Evolutionary conservation across 1,140 invertebrate species (phyloP), one percentile per base, ranked within the genome.

Genomic region (Proales similis): DNA sequence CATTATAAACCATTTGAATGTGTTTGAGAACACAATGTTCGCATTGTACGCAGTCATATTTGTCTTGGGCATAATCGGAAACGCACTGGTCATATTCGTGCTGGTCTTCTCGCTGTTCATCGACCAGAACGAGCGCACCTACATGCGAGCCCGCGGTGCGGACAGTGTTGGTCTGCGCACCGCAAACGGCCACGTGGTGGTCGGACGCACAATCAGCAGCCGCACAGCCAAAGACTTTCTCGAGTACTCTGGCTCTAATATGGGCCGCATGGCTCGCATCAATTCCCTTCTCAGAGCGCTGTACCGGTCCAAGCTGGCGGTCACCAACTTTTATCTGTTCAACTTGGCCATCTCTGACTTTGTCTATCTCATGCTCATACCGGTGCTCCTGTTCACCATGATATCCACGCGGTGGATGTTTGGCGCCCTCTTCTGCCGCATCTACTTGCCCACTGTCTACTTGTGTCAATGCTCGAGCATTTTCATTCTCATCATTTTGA

Each of bases 391-490:
- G 24, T 39, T 36, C 30, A 57, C 51, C 0, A 57, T 57, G 33
- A 9, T 57, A 6, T 29, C 7, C 1, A 12, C 14, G 17, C 24
- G 29, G 30, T 57, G 51, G 51, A 24, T 57, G 2, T 42, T 57
- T n/a, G 51, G 51, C 4, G 27, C 27, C 11, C 22, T 57, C 6
- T 39, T 57, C 29, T 57, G 51, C 20, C 26, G 32, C 26, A 14
- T 57, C 19, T 57, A 57, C 24, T 57, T 57, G 24, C 45, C 22
- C 14, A 39, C 22, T 14, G 51, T 42, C 3, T 57, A 57, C 22
- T 42, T 57, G 36, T 57, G 51, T 42, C 51, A 57, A 24, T 57
- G 51, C 30, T 57, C 51, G n/a, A 57, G 51, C n/a, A 42, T 57
- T 14, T 57, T 57, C 27, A 57, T 57, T 9, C 36, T 57, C n/a